Percentiles rank a stretch among this genome's conserved stretches.
These are phyloP conservation scores for Phrynosoma blainvillii DNA, from an alignment of 2,113 vertebrate genomes.

Conservation along the genomic window DNA sequence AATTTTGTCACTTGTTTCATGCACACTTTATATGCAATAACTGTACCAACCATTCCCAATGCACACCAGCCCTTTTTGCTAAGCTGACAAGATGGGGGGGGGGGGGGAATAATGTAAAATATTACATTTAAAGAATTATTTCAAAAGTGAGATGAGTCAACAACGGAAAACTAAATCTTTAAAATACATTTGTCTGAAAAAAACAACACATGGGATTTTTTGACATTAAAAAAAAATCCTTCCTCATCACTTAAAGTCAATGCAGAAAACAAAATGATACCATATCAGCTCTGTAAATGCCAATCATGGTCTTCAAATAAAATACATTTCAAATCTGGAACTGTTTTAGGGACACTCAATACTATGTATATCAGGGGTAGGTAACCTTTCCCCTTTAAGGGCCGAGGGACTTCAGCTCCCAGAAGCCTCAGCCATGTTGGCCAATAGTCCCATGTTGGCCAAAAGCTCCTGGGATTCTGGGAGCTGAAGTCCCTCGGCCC, in stretches of 20 bases:
- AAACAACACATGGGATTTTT: not conserved
- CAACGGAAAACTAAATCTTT: not conserved
- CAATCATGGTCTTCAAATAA: conserved; percentile 6
- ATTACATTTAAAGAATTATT: not conserved
- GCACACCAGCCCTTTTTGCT: not conserved
- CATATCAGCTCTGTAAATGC: not conserved
- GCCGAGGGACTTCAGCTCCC: too few species aligned
- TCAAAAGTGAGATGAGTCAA: not conserved
- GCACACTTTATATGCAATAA: not conserved
- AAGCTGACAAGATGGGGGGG: not conserved
- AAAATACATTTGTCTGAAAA: not conserved
- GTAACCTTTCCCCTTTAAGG: too few species aligned
- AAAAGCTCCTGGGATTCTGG: too few species aligned
- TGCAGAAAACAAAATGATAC: fast-evolving
- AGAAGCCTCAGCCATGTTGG: too few species aligned
- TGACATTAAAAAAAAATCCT: not conserved
- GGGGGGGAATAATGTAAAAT: not conserved
- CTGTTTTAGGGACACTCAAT: not conserved
- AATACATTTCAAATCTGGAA: not conserved
- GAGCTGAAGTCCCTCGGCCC: too few species aligned
- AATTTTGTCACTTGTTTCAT: not conserved
- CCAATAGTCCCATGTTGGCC: too few species aligned
- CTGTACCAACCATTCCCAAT: not conserved
- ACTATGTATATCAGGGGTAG: not conserved
- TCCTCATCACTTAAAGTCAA: not conserved